These are phyloP conservation scores for Poeciliopsis prolifica DNA, from an alignment of 2,113 vertebrate species.

Conservation along the genomic window DNA sequence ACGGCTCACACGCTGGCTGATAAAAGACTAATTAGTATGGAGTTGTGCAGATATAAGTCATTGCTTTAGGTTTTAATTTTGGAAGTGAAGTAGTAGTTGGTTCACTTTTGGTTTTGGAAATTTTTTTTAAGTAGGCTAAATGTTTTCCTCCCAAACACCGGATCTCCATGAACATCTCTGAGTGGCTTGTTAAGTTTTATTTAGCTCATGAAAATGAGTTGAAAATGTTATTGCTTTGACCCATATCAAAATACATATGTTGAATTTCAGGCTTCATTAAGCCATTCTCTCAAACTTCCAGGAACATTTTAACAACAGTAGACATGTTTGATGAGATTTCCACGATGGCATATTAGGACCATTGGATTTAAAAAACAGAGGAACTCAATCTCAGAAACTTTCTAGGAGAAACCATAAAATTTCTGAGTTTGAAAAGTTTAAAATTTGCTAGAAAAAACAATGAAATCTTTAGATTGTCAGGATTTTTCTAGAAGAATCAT, in stretches of 20 bases:
- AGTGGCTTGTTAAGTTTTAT: background rate
- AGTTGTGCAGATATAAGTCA: constrained; percentile 21
- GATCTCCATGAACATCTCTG: background rate
- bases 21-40: constrained; percentile 51
- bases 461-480: too few relatives aligned
- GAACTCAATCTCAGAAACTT: too few relatives aligned
- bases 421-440: too few relatives aligned
- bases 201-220: background rate
- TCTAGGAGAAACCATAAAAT: too few relatives aligned
- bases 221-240: background rate
- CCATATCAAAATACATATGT: background rate
- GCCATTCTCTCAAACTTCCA: background rate
- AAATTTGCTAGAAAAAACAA: too few relatives aligned
- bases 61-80: constrained; percentile 3
- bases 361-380: too few relatives aligned
- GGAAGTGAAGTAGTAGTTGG: background rate
- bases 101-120: background rate
- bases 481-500: too few relatives aligned
- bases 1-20: constrained; percentile 45
- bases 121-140: background rate
- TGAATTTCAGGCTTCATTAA: background rate
- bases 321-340: background rate
- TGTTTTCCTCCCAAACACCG: background rate
- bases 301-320: background rate
- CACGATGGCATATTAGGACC: too few relatives aligned